These are phyloP conservation scores for Vimba vimba DNA, from an alignment of 2,113 vertebrate species.

Conservation along the genomic window DNA sequence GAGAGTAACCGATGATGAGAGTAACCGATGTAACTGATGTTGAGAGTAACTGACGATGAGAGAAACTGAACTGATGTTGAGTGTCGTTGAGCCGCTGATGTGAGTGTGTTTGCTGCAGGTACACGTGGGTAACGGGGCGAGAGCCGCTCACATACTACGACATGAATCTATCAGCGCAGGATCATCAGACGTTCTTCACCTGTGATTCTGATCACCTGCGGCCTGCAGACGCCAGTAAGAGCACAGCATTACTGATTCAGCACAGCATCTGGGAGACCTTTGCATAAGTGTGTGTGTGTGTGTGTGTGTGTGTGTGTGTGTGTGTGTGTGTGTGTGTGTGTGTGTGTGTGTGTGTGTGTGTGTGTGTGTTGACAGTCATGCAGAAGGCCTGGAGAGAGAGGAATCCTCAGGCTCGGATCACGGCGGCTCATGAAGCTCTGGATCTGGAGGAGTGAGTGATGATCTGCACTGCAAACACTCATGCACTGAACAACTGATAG, in stretches of 20 bases:
- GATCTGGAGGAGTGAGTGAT: slow-evolving; percentile 95
- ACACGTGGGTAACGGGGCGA: slow-evolving; percentile 96
- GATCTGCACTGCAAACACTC: neutral
- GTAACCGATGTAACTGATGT: no score
- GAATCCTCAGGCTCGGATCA: slow-evolving; percentile 97
- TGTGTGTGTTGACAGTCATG: slow-evolving; percentile 84
- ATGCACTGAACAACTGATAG: neutral
- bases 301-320: slow-evolving; percentile 51
- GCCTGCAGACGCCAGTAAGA: slow-evolving; percentile 93
- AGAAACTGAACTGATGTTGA: no score
- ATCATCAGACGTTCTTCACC: slow-evolving; percentile 98
- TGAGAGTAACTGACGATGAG: no score
- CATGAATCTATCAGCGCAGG: slow-evolving; percentile 98
- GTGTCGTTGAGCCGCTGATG: neutral
- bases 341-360: neutral
- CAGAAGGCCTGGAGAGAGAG: slow-evolving; percentile 99
- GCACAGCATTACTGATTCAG: neutral
- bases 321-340: slow-evolving; percentile 38
- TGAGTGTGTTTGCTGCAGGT: slow-evolving; percentile 73
- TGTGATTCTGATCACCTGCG: slow-evolving; percentile 96
- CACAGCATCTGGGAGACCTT: neutral
- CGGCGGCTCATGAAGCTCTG: slow-evolving; percentile 96
- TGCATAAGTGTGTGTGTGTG: neutral
- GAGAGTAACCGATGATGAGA: no score
- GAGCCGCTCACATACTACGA: slow-evolving; percentile 98